Conservation (phyloP, 2,797 vertebrate genomes). For the Bradypus variegatus region DNA sequence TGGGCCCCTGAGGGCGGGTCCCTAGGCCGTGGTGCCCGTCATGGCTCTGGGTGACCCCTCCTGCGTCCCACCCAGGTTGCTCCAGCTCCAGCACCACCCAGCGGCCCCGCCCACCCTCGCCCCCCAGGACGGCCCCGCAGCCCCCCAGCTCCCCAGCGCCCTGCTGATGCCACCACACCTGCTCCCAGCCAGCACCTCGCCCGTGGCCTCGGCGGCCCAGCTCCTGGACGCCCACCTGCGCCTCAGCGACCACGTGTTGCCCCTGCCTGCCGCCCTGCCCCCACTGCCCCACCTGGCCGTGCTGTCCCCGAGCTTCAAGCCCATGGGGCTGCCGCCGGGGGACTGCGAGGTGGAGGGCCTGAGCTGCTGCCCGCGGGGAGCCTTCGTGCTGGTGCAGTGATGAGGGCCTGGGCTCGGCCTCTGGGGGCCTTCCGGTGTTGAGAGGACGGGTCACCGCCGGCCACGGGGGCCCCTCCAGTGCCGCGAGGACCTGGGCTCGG, state of each 20-base stretch:
- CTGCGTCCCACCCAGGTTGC: constrained; percentile 76
- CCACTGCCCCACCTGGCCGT: constrained; percentile 64
- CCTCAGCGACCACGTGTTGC: constrained; percentile 76
- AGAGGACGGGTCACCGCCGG: too few relatives aligned
- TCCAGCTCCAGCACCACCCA: constrained; percentile 90
- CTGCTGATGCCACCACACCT: constrained; percentile 77
- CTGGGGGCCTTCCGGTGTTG: constrained; percentile 33
- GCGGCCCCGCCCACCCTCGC: constrained; percentile 69
- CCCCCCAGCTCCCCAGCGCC: constrained; percentile 56
- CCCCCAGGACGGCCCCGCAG: constrained; percentile 46
- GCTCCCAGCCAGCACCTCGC: constrained; percentile 73
- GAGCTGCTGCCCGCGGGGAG: constrained; percentile 76
- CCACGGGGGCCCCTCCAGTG: not conserved
- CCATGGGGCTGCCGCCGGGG: constrained; percentile 67
- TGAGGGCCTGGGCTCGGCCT: not conserved
- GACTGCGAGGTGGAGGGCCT: constrained; percentile 79
- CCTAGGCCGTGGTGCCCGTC: too few relatives aligned
- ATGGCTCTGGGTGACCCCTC: not conserved
- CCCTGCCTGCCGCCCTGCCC: constrained; percentile 30
- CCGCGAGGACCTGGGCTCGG: too few relatives aligned
- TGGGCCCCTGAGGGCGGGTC: too few relatives aligned
- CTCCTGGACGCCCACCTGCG: constrained; percentile 87
- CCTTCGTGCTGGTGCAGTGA: constrained; percentile 90
- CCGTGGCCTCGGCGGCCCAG: constrained; percentile 85
- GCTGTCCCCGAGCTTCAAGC: constrained; percentile 62